Conservation (phyloP, 1,140 invertebrate genomes). For the Diprion similis region DNA sequence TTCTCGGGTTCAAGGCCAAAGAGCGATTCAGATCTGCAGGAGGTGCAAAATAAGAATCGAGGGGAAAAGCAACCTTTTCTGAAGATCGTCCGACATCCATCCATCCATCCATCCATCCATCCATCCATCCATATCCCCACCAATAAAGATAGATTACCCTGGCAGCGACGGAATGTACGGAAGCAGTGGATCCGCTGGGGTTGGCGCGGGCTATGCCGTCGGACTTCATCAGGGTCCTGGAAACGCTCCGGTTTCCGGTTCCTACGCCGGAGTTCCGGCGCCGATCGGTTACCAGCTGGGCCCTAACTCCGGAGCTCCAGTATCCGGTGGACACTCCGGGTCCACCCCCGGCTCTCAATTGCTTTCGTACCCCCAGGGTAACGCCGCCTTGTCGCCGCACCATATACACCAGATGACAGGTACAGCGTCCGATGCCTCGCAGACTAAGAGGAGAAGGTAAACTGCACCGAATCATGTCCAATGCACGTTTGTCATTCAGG, state of each 20-base stretch:
- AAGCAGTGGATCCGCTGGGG: slow-evolving; percentile 52
- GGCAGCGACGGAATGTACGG: slow-evolving; percentile 59
- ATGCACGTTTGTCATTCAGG: too few relatives aligned
- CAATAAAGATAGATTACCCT: slow-evolving; percentile 58
- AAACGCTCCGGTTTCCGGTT: slow-evolving; percentile 53
- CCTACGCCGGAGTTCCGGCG: slow-evolving; percentile 58
- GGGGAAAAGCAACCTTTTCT: too few relatives aligned
- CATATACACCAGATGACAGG: slow-evolving; percentile 55
- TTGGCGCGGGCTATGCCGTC: slow-evolving; percentile 50
- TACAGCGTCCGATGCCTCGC: slow-evolving; percentile 50
- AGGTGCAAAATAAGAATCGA: too few relatives aligned
- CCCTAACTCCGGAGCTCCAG: slow-evolving; percentile 38
- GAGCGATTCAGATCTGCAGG: too few relatives aligned
- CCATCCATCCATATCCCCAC: too few relatives aligned
- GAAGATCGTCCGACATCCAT: too few relatives aligned
- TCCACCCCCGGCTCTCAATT: slow-evolving; percentile 46
- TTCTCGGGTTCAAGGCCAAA: too few relatives aligned
- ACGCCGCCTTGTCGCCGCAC: slow-evolving; percentile 51
- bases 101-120: too few relatives aligned
- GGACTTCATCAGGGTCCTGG: slow-evolving; percentile 51
- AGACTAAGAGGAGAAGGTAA: slow-evolving; percentile 64
- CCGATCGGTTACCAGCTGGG: slow-evolving; percentile 55
- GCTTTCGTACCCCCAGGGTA: slow-evolving; percentile 48
- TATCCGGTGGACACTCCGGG: slow-evolving; percentile 39
- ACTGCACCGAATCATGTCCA: background rate